phyloP scores from a whole-genome alignment of 2,888 invertebrate species.

The Coremacera marginata region DNA sequence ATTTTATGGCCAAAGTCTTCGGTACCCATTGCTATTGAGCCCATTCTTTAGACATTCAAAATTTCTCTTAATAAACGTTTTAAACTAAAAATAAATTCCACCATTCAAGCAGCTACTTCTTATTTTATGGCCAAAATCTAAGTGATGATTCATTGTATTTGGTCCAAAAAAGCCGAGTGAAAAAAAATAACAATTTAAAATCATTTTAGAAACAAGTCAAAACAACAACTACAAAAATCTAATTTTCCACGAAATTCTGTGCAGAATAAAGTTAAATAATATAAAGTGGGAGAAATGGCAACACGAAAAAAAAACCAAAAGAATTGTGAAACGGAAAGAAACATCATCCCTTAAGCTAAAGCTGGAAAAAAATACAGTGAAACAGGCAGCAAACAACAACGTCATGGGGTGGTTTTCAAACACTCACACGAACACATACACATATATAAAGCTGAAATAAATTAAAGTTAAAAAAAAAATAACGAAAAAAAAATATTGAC shows the following conservation, averaged over 20 bases:
- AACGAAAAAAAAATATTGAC: background rate
- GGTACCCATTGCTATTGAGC: no score
- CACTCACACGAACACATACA: constrained; percentile 8
- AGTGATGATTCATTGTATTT: no score
- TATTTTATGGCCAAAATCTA: no score
- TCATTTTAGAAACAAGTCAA: constrained; percentile 22
- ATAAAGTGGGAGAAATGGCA: background rate
- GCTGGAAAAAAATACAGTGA: background rate
- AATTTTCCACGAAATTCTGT: constrained; percentile 25
- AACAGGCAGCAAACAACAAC: constrained; percentile 8
- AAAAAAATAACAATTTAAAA: constrained; percentile 6
- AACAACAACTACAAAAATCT: constrained; percentile 23
- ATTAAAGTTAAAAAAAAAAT: constrained; percentile 13
- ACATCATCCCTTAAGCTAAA: constrained; percentile 26
- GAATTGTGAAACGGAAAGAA: constrained; percentile 11
- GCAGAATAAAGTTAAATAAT: constrained; percentile 7
- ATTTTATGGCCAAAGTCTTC: no score
- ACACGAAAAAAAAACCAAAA: background rate
- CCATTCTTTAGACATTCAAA: no score
- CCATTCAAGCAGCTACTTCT: no score
- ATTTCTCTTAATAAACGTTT: no score
- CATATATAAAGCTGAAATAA: background rate
- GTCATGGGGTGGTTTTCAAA: constrained; percentile 37
- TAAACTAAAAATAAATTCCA: no score
- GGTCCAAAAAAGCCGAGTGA: no score